Conservation (phyloP, 2,797 vertebrate species). For the Anguilla obscura region DNA sequence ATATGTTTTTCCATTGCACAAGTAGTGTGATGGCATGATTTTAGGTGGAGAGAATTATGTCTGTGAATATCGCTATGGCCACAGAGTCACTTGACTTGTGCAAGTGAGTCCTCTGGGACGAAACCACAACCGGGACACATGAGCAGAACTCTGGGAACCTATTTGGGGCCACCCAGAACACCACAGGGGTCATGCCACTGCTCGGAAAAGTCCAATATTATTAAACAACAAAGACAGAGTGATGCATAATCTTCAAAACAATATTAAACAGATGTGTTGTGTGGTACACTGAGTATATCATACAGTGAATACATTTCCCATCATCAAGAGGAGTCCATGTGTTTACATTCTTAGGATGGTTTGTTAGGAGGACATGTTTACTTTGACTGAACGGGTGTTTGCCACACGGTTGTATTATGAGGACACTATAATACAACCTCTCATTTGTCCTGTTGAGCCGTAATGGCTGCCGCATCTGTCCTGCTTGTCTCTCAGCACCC, state of each 20-base stretch:
- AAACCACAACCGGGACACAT: background rate
- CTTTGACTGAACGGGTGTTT: background rate
- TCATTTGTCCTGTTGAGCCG: background rate
- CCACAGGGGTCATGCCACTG: background rate
- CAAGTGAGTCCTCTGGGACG: background rate
- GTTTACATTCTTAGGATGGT: background rate
- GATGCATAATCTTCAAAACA: background rate
- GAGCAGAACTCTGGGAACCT: background rate
- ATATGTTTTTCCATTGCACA: background rate
- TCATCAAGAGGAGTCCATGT: background rate
- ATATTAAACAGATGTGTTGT: background rate
- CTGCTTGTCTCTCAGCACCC: conserved; percentile 57
- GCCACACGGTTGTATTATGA: background rate
- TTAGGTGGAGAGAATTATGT: background rate
- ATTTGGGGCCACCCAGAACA: background rate
- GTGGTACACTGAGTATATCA: background rate
- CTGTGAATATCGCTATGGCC: background rate
- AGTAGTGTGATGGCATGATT: background rate
- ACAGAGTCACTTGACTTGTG: background rate
- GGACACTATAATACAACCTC: background rate
- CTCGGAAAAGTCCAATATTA: background rate
- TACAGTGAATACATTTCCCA: background rate
- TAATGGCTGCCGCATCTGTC: conserved; percentile 27
- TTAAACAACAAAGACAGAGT: background rate
- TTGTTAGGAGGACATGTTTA: background rate